Evolutionary conservation across 2,797 vertebrate species (phyloP).

Genomic region (Oryzias sinensis): DNA sequence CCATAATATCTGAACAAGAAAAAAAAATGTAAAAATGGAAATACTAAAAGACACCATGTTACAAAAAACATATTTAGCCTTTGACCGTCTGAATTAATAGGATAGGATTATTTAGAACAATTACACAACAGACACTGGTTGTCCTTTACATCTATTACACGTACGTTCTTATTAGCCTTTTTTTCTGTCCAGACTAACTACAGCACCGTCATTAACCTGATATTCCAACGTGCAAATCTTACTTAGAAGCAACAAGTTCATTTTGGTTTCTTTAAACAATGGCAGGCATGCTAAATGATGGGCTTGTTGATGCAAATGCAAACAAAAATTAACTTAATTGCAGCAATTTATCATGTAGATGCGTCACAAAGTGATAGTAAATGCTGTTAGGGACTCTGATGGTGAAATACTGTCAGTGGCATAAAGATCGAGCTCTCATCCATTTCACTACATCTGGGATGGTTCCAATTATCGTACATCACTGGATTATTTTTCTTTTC

Average conservation of each 20-base stretch:
- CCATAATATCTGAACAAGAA: too few relatives aligned
- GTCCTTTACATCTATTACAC: not conserved
- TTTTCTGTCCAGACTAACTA: not conserved
- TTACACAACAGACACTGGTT: too few relatives aligned
- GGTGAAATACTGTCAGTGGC: constrained; percentile 30
- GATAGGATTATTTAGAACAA: too few relatives aligned
- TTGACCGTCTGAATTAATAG: too few relatives aligned
- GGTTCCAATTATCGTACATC: constrained; percentile 48
- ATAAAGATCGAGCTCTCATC: constrained; percentile 41
- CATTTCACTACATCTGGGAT: constrained; percentile 47
- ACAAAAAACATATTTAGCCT: too few relatives aligned
- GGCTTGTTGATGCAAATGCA: constrained; percentile 19
- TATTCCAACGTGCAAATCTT: constrained; percentile 11
- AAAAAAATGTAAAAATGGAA: too few relatives aligned
- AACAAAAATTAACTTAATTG: constrained; percentile 38
- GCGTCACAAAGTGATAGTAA: constrained; percentile 27
- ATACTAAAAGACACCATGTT: too few relatives aligned
- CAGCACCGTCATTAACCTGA: not conserved
- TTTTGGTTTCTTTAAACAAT: constrained; percentile 18
- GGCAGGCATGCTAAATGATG: constrained; percentile 7
- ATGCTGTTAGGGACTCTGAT: constrained; percentile 18
- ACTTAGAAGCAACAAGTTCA: constrained; percentile 19
- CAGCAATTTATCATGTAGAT: constrained; percentile 41
- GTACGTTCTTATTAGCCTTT: not conserved
- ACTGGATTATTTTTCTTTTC: constrained; percentile 45